A percentile compares a stretch with the other conserved stretches of the same genome.
Conservation (phyloP, 2,113 vertebrate species). For the Progne subis region DNA sequence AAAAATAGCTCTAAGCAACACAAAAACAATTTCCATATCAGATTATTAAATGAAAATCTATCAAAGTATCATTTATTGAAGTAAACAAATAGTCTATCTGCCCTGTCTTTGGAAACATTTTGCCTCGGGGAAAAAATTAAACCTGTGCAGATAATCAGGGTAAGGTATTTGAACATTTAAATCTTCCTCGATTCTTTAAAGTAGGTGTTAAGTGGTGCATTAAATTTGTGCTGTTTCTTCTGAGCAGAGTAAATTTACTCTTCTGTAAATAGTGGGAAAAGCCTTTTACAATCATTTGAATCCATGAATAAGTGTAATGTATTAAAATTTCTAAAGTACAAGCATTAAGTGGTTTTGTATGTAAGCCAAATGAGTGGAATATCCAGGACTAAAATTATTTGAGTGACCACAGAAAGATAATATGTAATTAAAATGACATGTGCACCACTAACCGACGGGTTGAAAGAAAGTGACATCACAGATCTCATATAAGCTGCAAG, state of each 20-base stretch:
- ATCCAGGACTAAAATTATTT: constrained; percentile 35
- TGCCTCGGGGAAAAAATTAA: constrained; percentile 39
- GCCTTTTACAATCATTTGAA: constrained; percentile 29
- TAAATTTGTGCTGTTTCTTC: constrained; percentile 48
- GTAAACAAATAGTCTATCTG: not conserved
- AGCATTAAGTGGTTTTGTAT: constrained; percentile 6
- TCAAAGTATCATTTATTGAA: not conserved
- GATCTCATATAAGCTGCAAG: constrained; percentile 42
- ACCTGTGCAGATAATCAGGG: constrained; percentile 22
- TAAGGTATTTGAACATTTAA: constrained; percentile 47
- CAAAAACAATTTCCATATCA: not conserved
- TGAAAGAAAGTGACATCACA: constrained; percentile 48
- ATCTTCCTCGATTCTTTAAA: constrained; percentile 43
- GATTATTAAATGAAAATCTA: constrained; percentile 30
- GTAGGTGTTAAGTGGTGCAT: constrained; percentile 50
- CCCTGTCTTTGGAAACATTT: not conserved
- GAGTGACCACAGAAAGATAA: constrained; percentile 38
- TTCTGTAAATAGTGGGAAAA: constrained; percentile 30
- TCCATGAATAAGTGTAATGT: constrained; percentile 31
- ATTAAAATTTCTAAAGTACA: constrained; percentile 17
- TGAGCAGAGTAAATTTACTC: constrained; percentile 16
- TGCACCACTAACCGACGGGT: not conserved
- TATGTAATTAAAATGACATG: constrained; percentile 56
- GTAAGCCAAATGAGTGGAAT: constrained; percentile 25
- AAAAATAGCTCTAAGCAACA: not conserved